These are phyloP conservation scores for Halcyon malimbica DNA, from an alignment of 2,113 vertebrate species.

Conservation along the genomic window DNA sequence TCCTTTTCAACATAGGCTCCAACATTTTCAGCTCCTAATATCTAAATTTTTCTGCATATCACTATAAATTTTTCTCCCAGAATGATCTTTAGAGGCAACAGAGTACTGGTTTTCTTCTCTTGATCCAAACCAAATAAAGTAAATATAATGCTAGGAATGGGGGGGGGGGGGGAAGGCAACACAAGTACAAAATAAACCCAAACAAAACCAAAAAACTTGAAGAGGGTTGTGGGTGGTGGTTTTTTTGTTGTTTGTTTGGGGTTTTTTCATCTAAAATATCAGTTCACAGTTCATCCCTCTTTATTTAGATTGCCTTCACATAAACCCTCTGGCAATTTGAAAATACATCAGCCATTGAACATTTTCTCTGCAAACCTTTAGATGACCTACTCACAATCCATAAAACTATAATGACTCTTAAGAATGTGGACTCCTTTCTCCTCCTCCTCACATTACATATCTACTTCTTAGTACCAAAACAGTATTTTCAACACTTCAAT, in stretches of 20 bases:
- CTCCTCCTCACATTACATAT: not conserved
- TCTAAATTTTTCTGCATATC: not conserved
- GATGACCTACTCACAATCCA: not conserved
- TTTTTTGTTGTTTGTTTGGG: not conserved
- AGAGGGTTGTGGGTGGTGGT: not conserved
- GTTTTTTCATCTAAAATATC: not conserved
- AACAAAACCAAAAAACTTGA: rapidly evolving
- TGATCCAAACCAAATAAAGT: not conserved
- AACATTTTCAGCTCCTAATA: not conserved
- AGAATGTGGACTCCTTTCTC: not conserved
- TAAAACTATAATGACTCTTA: not conserved
- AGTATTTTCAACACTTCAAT: not conserved
- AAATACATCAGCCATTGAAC: not conserved
- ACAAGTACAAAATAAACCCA: too few species aligned
- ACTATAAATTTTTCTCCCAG: not conserved
- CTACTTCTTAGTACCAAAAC: not conserved
- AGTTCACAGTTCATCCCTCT: not conserved
- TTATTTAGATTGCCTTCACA: not conserved
- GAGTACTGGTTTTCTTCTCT: not conserved
- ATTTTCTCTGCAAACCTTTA: not conserved
- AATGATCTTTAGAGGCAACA: not conserved
- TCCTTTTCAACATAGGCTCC: not conserved
- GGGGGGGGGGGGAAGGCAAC: not conserved
- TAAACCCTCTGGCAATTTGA: not conserved
- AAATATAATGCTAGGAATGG: not conserved